Evolutionary conservation across 2,113 vertebrate species (phyloP).

Genomic region (Brachyhypopomus gauderio): DNA sequence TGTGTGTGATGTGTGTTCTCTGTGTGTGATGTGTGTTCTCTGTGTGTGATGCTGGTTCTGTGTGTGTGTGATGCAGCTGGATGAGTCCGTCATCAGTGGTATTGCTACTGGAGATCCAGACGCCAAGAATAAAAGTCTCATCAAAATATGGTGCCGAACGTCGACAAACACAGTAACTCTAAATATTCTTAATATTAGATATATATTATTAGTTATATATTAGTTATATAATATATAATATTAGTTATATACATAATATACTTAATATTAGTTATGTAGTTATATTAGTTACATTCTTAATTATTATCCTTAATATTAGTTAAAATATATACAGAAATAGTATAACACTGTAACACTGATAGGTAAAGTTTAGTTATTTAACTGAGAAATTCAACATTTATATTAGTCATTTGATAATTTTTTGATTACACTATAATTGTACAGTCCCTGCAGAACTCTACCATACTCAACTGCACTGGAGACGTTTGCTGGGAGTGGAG

Average conservation of each 20-base stretch:
- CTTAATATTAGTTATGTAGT: no score
- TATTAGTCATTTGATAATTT: no score
- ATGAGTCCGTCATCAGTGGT: slow-evolving; percentile 81
- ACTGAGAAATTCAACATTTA: no score
- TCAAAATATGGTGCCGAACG: slow-evolving; percentile 85
- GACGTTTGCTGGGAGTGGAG: slow-evolving; percentile 82
- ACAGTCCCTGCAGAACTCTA: slow-evolving; percentile 82
- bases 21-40: no score
- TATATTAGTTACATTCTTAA: no score
- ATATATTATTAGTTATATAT: no score
- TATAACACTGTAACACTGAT: no score
- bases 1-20: no score
- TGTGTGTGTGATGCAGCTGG: slow-evolving; percentile 73
- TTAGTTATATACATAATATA: not conserved
- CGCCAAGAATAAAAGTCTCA: slow-evolving; percentile 84
- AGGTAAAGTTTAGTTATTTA: no score
- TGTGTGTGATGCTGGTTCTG: no score
- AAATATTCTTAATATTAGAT: not conserved
- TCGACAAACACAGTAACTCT: slow-evolving; percentile 75
- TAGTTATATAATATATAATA: no score
- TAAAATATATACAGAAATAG: no score
- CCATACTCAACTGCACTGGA: slow-evolving; percentile 81
- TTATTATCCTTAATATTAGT: not conserved
- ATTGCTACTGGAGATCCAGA: slow-evolving; percentile 81
- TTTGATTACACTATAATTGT: slow-evolving; percentile 29